A percentile compares a stretch with the other conserved stretches of the same genome.
Conservation (phyloP, 2,113 vertebrate genomes). For the Phalacrocorax aristotelis region DNA sequence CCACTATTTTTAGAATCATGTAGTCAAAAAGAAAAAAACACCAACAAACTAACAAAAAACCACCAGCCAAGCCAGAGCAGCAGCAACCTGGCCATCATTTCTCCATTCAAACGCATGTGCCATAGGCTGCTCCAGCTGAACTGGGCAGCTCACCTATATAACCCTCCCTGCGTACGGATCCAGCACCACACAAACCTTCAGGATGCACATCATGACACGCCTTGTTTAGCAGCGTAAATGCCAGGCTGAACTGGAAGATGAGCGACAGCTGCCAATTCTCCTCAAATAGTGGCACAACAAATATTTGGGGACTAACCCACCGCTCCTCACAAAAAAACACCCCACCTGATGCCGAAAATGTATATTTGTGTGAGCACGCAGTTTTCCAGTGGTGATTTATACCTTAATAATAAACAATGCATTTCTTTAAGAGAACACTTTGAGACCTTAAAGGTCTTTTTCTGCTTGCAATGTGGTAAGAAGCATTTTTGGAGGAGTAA, state of each 20-base stretch:
- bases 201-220: background rate
- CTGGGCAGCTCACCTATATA: background rate
- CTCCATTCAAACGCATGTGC: background rate
- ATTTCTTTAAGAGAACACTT: background rate
- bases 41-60: no score
- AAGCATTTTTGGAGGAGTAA: background rate
- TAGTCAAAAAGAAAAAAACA: background rate
- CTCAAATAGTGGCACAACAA: background rate
- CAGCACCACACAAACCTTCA: background rate
- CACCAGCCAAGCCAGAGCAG: background rate
- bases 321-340: background rate
- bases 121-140: background rate
- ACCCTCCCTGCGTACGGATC: background rate
- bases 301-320: background rate
- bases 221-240: background rate
- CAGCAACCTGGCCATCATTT: background rate
- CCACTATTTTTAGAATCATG: background rate
- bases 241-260: background rate
- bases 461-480: background rate
- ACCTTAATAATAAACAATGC: background rate
- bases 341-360: background rate
- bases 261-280: background rate
- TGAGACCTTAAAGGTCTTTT: background rate
- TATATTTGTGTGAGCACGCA: background rate
- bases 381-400: background rate